Base-by-base conservation (phyloP, 2,888 invertebrate genomes). In the Adelognathus sp. region DNA sequence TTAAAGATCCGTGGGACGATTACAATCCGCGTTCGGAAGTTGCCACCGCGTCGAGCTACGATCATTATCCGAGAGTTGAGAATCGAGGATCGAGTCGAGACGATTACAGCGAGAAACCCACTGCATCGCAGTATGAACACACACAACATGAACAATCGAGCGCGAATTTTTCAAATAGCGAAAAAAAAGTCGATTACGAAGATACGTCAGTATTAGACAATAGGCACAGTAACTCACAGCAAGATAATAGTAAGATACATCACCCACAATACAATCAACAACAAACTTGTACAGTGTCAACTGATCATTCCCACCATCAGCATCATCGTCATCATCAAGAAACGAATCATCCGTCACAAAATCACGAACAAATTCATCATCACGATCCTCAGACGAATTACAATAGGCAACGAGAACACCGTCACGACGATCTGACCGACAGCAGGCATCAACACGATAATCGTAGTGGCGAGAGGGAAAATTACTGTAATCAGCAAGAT, bases 1-100 rank as follows among this genome's bases (percentile, higher is more conserved):
- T 93, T 85, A 92, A 91, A 91, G 96, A 97, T 93, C 96, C 96
- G 70, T 97, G 97, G 97, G 94, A 95, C 85, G 93, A 94, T 86
- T 95, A 95, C 90, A 92, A 93, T 90, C 93, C 93, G 31, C 80
- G 66, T 27, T 56, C 76, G 56, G 39, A 46, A 14, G 27, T 50
- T 58, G 9, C 56, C 41, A 2, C 2, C 6, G n/a, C 60, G 11
- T 9, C 16, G 27, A 16, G n/a, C n/a, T 27, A 39, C 21, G n/a
- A 50, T 70, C 3, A 18, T 27, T 5, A 27, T 36, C 16, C 0
- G 7, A 3, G 21, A n/a, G 44, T n/a, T 31, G 54, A 63, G 14
- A 18, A 54, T 7, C 41, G 16, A n/a, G 14, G 33, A 21, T 18
- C 39, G 36, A 44, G 1, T 36, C 60, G 16, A 41, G 27, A 9